A percentile compares a stretch with the other conserved stretches of the same genome.
Conservation (phyloP, 2,888 invertebrate genomes). For the Lissonota sp. region DNA sequence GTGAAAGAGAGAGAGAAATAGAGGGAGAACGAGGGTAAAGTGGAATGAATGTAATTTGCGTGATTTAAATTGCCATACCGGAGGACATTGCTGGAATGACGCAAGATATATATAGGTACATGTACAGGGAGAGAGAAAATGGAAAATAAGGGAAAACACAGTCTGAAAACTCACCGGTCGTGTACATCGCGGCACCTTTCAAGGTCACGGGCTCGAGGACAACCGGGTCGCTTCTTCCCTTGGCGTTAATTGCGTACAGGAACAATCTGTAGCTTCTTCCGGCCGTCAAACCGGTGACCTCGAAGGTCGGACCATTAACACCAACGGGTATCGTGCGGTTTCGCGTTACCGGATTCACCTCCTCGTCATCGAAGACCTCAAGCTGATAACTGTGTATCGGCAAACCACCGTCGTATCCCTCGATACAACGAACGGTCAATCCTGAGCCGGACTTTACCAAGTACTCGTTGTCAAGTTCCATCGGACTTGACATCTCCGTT, state of each 20-base stretch:
- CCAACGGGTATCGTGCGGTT: slow-evolving; percentile 85
- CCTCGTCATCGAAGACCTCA: slow-evolving; percentile 79
- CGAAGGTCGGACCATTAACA: slow-evolving; percentile 88
- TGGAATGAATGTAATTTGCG: slow-evolving; percentile 37
- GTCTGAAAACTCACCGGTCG: slow-evolving; percentile 87
- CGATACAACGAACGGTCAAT: slow-evolving; percentile 93
- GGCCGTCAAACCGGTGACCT: slow-evolving; percentile 89
- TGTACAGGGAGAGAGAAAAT: neutral
- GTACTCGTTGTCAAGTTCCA: slow-evolving; percentile 74
- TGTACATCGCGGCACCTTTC: slow-evolving; percentile 93
- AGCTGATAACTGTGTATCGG: slow-evolving; percentile 84
- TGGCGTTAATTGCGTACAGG: slow-evolving; percentile 94
- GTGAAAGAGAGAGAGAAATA: neutral
- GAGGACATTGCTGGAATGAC: slow-evolving; percentile 4
- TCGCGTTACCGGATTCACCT: slow-evolving; percentile 70
- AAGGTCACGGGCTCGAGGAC: slow-evolving; percentile 93
- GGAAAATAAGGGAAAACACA: neutral
- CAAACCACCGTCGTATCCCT: slow-evolving; percentile 94
- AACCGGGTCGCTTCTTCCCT: slow-evolving; percentile 93
- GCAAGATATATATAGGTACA: neutral
- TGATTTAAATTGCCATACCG: slow-evolving; percentile 38
- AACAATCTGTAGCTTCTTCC: slow-evolving; percentile 92
- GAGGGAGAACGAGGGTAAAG: neutral
- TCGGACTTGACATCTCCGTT: slow-evolving; percentile 90
- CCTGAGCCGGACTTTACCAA: slow-evolving; percentile 87